These are phyloP conservation scores for Syngnathus floridae DNA, from an alignment of 2,113 vertebrate genomes.

Conservation along the genomic window DNA sequence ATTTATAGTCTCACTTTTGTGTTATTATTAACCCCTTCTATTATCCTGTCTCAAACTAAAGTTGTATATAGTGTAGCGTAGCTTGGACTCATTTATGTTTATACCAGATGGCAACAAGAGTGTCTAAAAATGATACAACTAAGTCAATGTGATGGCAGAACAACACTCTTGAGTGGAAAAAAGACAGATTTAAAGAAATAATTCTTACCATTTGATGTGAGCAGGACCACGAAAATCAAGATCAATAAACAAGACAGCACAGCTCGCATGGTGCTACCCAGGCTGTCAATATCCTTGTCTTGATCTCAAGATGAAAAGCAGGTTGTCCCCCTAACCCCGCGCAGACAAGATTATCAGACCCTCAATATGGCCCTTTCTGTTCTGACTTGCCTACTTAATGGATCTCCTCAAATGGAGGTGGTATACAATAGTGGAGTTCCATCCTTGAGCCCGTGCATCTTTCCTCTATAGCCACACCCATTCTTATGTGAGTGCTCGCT, in stretches of 20 bases:
- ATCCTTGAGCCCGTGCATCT: slow-evolving; percentile 12
- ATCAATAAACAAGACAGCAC: slow-evolving; percentile 54
- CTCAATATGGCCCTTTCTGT: slow-evolving; percentile 32
- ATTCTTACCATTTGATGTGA: slow-evolving; percentile 71
- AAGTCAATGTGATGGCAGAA: background rate
- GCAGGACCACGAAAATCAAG: slow-evolving; percentile 61
- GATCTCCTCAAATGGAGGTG: slow-evolving; percentile 7
- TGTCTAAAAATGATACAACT: background rate
- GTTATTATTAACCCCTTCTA: background rate
- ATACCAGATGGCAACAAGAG: background rate
- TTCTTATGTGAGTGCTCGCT: background rate
- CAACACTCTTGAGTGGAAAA: background rate
- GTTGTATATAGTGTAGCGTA: background rate
- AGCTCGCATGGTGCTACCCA: slow-evolving; percentile 66
- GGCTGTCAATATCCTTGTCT: slow-evolving; percentile 29
- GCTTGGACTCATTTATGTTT: background rate
- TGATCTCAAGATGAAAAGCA: slow-evolving; percentile 64
- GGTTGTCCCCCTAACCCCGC: slow-evolving; percentile 62
- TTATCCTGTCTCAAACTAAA: background rate
- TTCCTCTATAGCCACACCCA: slow-evolving; percentile 28
- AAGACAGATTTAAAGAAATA: background rate
- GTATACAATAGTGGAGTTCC: background rate
- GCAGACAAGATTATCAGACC: slow-evolving; percentile 67
- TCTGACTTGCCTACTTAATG: slow-evolving; percentile 6
- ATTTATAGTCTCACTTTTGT: background rate